Percentiles rank a stretch among this genome's conserved stretches.
These are phyloP conservation scores for Uropetala carovei DNA, from an alignment of 2,888 invertebrate species.

Conservation along the genomic window DNA sequence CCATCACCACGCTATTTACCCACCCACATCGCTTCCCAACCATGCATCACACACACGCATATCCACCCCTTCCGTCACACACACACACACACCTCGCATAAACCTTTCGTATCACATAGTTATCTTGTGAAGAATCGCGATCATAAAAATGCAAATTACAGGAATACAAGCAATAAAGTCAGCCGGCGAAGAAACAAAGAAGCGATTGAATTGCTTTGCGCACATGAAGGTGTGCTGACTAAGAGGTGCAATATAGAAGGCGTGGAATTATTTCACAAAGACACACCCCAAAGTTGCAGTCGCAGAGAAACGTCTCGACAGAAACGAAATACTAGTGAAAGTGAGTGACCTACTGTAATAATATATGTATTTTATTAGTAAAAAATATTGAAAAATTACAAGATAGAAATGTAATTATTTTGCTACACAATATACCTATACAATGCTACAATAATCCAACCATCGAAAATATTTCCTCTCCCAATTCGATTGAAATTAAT, in stretches of 20 bases:
- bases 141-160: conserved; percentile 54
- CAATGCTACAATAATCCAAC: no score
- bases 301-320: background rate
- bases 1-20: background rate
- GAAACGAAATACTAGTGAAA: no score
- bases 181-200: conserved; percentile 22
- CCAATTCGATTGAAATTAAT: no score
- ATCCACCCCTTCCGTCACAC: background rate
- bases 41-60: background rate
- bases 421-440: no score
- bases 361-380: no score
- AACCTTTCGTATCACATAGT: conserved; percentile 6
- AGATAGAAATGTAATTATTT: no score
- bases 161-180: conserved; percentile 55
- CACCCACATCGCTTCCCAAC: conserved; percentile 17
- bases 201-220: background rate
- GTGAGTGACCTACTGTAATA: no score
- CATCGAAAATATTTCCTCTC: no score
- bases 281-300: background rate
- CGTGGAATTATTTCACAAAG: background rate
- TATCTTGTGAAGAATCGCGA: conserved; percentile 43
- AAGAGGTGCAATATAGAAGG: background rate
- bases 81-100: background rate
- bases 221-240: background rate
- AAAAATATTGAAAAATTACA: no score